These are phyloP conservation scores for Drosophila pruinosa DNA, from an alignment of 1,140 invertebrate genomes.

Conservation along the genomic window DNA sequence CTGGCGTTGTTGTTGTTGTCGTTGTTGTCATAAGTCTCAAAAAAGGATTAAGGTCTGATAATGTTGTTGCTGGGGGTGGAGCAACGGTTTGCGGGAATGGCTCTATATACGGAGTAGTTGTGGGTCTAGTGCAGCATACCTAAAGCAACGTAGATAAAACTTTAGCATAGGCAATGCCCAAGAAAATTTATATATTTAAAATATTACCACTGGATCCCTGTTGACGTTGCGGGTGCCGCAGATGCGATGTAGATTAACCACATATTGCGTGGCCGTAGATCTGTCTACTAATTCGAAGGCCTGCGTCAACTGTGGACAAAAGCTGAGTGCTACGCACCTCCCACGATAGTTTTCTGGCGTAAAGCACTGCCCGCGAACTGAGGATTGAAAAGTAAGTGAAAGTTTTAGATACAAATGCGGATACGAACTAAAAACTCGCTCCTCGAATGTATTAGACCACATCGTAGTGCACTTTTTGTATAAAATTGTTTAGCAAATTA, in stretches of 20 bases:
- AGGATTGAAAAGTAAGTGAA: too few relatives aligned
- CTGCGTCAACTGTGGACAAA: conserved; percentile 68
- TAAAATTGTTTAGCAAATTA: too few relatives aligned
- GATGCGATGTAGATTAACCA: conserved; percentile 61
- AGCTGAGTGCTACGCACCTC: conserved; percentile 60
- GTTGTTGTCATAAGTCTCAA: too few relatives aligned
- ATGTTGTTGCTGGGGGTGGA: not conserved
- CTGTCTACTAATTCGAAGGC: conserved; percentile 48
- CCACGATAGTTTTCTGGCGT: conserved; percentile 73
- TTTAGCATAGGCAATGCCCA: not conserved
- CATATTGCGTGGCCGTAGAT: conserved; percentile 53
- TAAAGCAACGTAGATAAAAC: conserved; percentile 22
- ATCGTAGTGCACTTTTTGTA: too few relatives aligned
- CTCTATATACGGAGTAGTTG: conserved; percentile 42
- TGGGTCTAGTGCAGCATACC: conserved; percentile 69
- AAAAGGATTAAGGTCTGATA: too few relatives aligned
- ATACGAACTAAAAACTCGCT: too few relatives aligned
- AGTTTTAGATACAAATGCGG: too few relatives aligned
- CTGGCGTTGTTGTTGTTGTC: conserved; percentile 16
- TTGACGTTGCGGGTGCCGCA: conserved; percentile 69
- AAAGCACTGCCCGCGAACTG: conserved; percentile 67
- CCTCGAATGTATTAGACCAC: too few relatives aligned
- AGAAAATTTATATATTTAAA: not conserved
- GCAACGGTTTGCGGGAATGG: conserved; percentile 14
- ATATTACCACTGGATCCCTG: conserved; percentile 71